A percentile compares a stretch with the other conserved stretches of the same genome.
phyloP scores from a whole-genome alignment of 2,888 invertebrate species.

The Apamea crenata region DNA sequence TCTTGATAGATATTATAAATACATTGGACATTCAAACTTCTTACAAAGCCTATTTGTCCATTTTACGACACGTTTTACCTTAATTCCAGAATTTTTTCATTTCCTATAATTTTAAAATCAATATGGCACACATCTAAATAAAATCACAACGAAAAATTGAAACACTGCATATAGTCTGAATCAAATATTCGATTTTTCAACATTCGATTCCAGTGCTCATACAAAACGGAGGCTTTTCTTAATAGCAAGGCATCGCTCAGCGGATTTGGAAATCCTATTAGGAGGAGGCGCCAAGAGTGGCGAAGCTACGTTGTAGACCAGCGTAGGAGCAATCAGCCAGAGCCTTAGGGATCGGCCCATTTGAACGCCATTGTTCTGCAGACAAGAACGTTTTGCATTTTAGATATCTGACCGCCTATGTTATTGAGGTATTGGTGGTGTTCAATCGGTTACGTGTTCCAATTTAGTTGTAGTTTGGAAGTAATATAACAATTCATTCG shows the following conservation, averaged over 20 bases:
- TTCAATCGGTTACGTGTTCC: constrained; percentile 13
- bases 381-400: constrained; percentile 59
- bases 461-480: constrained; percentile 6
- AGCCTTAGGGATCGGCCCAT: constrained; percentile 77
- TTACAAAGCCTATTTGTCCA: neutral
- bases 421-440: constrained; percentile 21
- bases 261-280: constrained; percentile 78
- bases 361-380: constrained; percentile 75
- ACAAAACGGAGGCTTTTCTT: constrained; percentile 68
- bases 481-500: neutral
- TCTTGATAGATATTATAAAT: too few species aligned
- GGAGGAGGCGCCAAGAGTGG: constrained; percentile 49
- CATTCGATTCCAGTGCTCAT: constrained; percentile 69
- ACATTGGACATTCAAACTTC: neutral
- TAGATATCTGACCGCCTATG: constrained; percentile 36
- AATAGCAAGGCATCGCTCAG: constrained; percentile 64
- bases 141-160: neutral
- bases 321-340: constrained; percentile 71
- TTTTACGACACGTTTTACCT: neutral
- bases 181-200: constrained; percentile 56
- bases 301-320: constrained; percentile 52
- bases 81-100: neutral
- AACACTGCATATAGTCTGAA: constrained; percentile 11
- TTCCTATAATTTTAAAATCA: neutral
- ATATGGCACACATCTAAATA: constrained; percentile 25